phyloP scores from a whole-genome alignment of 2,888 invertebrate genomes.

The Caenorhabditis sulstoni region DNA sequence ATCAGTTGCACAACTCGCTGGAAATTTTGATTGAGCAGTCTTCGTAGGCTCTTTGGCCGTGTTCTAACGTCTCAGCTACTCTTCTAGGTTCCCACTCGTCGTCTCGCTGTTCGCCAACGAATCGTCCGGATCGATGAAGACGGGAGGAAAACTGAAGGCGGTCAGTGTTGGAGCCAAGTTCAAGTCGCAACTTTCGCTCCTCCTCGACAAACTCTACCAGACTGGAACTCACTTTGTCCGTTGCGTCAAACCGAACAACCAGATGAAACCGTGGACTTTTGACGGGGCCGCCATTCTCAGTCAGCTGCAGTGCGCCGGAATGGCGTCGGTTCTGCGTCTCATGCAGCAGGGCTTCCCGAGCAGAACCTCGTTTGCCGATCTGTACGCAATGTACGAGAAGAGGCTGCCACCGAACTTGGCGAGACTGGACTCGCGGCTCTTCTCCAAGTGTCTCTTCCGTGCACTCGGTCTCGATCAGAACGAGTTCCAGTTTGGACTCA shows the following conservation, averaged over 20 bases:
- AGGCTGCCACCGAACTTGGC: conserved; percentile 91
- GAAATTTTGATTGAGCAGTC: conserved; percentile 89
- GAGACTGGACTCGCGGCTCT: conserved; percentile 89
- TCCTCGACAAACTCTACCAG: conserved; percentile 93
- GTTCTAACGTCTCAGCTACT: too few relatives aligned
- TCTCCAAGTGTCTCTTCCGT: conserved; percentile 96
- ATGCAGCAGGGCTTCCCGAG: conserved; percentile 95
- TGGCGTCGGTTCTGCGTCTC: conserved; percentile 93
- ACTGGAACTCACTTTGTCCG: conserved; percentile 94
- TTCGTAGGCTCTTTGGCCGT: conserved; percentile 57
- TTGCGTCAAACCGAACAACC: conserved; percentile 97
- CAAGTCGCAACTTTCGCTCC: conserved; percentile 89
- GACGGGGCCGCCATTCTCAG: conserved; percentile 86
- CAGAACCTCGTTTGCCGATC: conserved; percentile 89
- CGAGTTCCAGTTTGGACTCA: conserved; percentile 97
- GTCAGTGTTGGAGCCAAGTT: conserved; percentile 97
- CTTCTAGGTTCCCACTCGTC: conserved; percentile 26
- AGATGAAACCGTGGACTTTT: conserved; percentile 85
- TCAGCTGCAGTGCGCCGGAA: conserved; percentile 96
- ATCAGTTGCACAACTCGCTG: conserved; percentile 94
- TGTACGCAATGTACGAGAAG: conserved; percentile 91
- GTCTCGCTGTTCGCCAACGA: conserved; percentile 52
- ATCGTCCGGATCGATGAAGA: conserved; percentile 10
- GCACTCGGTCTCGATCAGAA: conserved; percentile 92
- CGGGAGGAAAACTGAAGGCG: conserved; percentile 84